Evolutionary conservation across 2,888 invertebrate species (phyloP).

Genomic region (Bruchidius siliquastri): DNA sequence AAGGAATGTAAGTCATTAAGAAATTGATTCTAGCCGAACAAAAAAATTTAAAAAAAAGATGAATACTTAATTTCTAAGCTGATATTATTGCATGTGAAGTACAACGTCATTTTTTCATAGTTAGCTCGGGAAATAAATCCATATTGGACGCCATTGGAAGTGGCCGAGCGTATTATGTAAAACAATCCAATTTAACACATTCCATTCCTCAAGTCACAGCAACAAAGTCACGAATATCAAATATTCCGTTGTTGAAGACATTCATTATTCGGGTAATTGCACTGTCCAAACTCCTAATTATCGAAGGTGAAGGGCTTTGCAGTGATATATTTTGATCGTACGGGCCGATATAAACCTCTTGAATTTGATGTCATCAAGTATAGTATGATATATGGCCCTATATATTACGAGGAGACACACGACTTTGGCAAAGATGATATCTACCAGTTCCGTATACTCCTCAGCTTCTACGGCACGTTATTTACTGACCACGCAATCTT

Average conservation of each 20-base stretch:
- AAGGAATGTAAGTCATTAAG: too few relatives aligned
- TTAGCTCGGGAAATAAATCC: too few relatives aligned
- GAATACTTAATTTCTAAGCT: too few relatives aligned
- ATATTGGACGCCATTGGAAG: neutral
- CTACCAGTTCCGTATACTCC: conserved; percentile 26
- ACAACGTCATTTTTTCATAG: too few relatives aligned
- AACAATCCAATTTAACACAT: neutral
- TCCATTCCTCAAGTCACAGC: neutral
- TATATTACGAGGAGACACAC: conserved; percentile 45
- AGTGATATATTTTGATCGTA: conserved; percentile 2
- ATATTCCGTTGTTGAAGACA: neutral
- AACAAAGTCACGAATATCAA: neutral
- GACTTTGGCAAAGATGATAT: conserved; percentile 46
- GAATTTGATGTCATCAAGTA: conserved; percentile 42
- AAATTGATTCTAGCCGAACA: too few relatives aligned
- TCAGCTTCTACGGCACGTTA: conserved; percentile 28
- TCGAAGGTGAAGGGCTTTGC: conserved; percentile 1
- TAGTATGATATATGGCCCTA: conserved; percentile 42
- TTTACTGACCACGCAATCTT: conserved; percentile 42
- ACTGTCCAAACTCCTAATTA: neutral
- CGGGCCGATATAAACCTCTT: conserved; percentile 22
- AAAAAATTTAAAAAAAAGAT: too few relatives aligned
- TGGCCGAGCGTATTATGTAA: neutral
- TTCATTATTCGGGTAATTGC: neutral
- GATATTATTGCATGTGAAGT: too few relatives aligned